These are phyloP conservation scores for Branchinecta lynchi DNA, from an alignment of 1,140 invertebrate species.

Conservation along the genomic window DNA sequence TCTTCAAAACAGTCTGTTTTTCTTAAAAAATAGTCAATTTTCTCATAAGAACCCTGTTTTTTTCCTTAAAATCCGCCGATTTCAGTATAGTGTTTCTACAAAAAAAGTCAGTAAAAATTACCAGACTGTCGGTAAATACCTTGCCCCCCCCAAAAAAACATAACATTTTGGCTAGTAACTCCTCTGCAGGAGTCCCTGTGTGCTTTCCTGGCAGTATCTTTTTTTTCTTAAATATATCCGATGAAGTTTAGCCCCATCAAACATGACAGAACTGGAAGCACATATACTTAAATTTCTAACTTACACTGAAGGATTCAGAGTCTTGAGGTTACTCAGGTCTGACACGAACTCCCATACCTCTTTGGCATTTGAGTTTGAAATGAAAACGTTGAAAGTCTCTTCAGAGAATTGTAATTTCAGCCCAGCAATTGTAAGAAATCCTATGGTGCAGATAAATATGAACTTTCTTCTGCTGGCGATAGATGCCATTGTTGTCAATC, in stretches of 20 bases:
- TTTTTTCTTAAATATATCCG: no score
- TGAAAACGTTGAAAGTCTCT: neutral
- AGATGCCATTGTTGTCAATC: neutral
- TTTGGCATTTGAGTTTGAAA: neutral
- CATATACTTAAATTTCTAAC: neutral
- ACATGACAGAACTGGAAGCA: no score
- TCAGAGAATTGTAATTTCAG: neutral
- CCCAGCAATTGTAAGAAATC: neutral
- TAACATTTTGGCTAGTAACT: neutral
- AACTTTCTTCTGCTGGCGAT: neutral
- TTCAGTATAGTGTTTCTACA: no score
- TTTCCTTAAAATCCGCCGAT: no score
- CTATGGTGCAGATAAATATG: neutral
- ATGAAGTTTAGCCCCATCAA: no score
- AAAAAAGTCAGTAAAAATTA: no score
- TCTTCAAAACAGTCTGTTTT: no score
- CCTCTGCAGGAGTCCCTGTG: no score
- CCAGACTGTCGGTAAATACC: no score
- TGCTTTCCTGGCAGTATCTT: no score
- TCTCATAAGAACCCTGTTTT: no score
- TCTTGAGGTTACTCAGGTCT: slow-evolving; percentile 18
- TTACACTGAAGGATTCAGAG: slow-evolving; percentile 19
- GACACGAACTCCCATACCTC: slow-evolving; percentile 18
- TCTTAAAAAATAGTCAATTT: no score
- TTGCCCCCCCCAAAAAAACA: neutral